These are phyloP conservation scores for Myotis yumanensis DNA, from an alignment of 2,113 vertebrate species.

Conservation along the genomic window DNA sequence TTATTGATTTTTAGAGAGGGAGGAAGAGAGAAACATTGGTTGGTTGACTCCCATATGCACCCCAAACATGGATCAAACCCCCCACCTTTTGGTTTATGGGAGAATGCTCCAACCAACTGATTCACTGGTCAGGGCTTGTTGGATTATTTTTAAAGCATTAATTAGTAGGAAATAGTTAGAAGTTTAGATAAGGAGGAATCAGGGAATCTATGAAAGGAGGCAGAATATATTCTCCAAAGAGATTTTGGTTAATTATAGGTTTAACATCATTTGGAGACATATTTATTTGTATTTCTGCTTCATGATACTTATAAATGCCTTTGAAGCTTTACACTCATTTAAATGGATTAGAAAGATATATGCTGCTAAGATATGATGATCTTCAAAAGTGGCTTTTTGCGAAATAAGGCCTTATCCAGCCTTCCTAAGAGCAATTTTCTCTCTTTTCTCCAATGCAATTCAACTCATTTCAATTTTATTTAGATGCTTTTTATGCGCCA, in stretches of 20 bases:
- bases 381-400: neutral
- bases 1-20: neutral
- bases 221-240: neutral
- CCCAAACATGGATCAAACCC: neutral
- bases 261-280: neutral
- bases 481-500: neutral
- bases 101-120: neutral
- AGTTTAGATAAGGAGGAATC: neutral
- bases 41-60: neutral
- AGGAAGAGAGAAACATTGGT: neutral
- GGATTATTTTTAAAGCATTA: neutral
- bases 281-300: slow-evolving; percentile 40
- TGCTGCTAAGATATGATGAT: neutral
- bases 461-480: slow-evolving; percentile 19
- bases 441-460: neutral
- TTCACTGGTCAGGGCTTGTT: neutral
- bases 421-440: neutral
- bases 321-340: neutral
- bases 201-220: slow-evolving; percentile 5
- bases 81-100: neutral
- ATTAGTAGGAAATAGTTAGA: neutral
- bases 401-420: neutral
- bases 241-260: neutral
- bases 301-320: neutral
- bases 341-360: neutral